These are phyloP conservation scores for Drosophila lacteicornis DNA, from an alignment of 1,140 invertebrate genomes.

Conservation along the genomic window DNA sequence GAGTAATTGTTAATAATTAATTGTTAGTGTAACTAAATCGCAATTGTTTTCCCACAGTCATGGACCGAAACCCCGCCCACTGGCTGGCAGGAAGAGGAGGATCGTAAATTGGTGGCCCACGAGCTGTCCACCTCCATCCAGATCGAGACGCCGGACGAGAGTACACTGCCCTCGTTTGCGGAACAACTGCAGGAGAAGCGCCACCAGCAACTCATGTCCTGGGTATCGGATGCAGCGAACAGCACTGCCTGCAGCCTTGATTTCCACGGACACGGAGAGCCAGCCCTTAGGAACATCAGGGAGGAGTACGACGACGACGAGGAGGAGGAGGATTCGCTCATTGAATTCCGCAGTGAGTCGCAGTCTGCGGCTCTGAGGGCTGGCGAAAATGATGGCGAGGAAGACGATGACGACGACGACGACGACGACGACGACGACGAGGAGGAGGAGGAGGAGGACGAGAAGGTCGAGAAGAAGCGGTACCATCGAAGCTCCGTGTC, in stretches of 20 bases:
- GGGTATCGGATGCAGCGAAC: slow-evolving; percentile 74
- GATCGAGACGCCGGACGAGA: slow-evolving; percentile 81
- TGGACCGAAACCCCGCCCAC: slow-evolving; percentile 96
- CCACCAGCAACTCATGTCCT: slow-evolving; percentile 66
- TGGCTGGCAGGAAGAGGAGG: slow-evolving; percentile 94
- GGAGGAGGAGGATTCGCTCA: slow-evolving; percentile 77
- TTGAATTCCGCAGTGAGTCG: slow-evolving; percentile 80
- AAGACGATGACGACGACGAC: slow-evolving; percentile 19
- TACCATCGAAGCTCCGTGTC: slow-evolving; percentile 62
- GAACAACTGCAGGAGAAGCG: slow-evolving; percentile 60
- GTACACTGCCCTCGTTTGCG: slow-evolving; percentile 63
- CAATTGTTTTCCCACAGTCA: slow-evolving; percentile 95
- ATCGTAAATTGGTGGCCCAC: slow-evolving; percentile 88
- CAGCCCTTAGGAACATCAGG: slow-evolving; percentile 28
- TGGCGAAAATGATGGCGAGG: background rate
- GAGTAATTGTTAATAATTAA: slow-evolving; percentile 21
- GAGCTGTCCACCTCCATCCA: slow-evolving; percentile 83
- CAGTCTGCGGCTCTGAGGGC: slow-evolving; percentile 69
- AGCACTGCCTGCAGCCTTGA: slow-evolving; percentile 66
- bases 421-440: slow-evolving; percentile 32
- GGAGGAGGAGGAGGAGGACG: slow-evolving; percentile 5
- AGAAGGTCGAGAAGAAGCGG: slow-evolving; percentile 1
- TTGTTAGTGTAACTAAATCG: background rate
- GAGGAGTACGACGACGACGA: slow-evolving; percentile 51
- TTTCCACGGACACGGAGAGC: slow-evolving; percentile 38